Evolutionary conservation across 2,113 vertebrate genomes (phyloP).

Genomic region (Platysteira castanea): DNA sequence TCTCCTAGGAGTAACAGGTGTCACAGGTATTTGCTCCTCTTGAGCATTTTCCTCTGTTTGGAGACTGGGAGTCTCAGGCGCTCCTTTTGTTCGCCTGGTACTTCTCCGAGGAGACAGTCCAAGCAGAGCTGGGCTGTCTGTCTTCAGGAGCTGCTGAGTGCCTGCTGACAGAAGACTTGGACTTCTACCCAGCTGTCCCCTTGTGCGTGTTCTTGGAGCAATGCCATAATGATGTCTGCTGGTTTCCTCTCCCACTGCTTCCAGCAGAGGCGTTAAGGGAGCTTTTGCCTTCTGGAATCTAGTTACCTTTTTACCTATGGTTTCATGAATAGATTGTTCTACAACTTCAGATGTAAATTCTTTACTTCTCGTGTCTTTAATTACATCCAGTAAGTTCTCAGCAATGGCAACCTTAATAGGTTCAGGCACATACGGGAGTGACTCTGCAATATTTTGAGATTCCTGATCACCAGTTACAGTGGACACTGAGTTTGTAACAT

Average conservation of each 20-base stretch:
- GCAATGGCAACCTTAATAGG: slow-evolving; percentile 72
- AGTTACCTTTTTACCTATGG: slow-evolving; percentile 44
- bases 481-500: slow-evolving; percentile 22
- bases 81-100: slow-evolving; percentile 59
- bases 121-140: neutral
- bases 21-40: slow-evolving; percentile 25
- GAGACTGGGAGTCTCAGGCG: neutral
- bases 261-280: neutral
- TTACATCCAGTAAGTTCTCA: slow-evolving; percentile 73
- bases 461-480: slow-evolving; percentile 59
- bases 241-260: slow-evolving; percentile 19
- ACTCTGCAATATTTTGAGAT: slow-evolving; percentile 55
- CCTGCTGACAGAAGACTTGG: neutral
- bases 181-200: neutral
- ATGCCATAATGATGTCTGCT: neutral
- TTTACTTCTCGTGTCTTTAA: slow-evolving; percentile 77
- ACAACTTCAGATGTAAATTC: slow-evolving; percentile 64
- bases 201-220: slow-evolving; percentile 51
- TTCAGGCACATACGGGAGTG: slow-evolving; percentile 74
- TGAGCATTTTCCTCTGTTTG: slow-evolving; percentile 4
- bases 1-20: slow-evolving; percentile 67
- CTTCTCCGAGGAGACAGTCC: slow-evolving; percentile 68
- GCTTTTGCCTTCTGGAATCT: slow-evolving; percentile 17
- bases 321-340: slow-evolving; percentile 62
- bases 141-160: neutral